phyloP scores from a whole-genome alignment of 2,888 invertebrate genomes.

The Theodoxus fluviatilis region DNA sequence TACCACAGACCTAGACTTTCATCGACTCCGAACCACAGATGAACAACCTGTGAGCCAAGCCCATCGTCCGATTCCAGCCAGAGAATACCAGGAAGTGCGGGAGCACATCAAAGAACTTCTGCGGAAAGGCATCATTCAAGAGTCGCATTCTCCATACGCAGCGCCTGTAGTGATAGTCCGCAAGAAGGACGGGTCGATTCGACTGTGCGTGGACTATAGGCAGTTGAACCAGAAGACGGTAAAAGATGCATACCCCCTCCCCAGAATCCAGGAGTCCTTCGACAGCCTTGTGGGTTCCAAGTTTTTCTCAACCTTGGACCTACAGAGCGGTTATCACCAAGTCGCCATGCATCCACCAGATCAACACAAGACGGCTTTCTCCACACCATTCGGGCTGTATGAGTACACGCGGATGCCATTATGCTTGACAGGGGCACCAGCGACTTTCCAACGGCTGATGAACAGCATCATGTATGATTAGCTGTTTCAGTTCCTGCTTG shows the following conservation, averaged over 20 bases:
- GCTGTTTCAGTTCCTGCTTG: slow-evolving; percentile 19
- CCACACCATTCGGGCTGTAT: slow-evolving; percentile 18
- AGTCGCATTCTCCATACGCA: background rate
- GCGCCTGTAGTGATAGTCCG: slow-evolving; percentile 16
- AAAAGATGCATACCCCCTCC: slow-evolving; percentile 17
- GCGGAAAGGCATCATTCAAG: background rate
- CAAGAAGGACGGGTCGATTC: slow-evolving; percentile 8
- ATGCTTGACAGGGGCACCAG: slow-evolving; percentile 12
- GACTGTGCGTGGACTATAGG: slow-evolving; percentile 7
- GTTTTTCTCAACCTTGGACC: slow-evolving; percentile 19
- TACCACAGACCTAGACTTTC: too few relatives aligned
- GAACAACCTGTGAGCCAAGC: too few relatives aligned
- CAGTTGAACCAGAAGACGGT: slow-evolving; percentile 4
- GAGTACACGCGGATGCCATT: slow-evolving; percentile 18
- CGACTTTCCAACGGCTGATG: slow-evolving; percentile 25
- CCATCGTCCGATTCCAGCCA: background rate
- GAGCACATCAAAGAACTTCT: background rate
- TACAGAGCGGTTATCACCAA: slow-evolving; percentile 26
- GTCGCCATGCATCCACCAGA: slow-evolving; percentile 22
- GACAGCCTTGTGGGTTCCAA: slow-evolving; percentile 7
- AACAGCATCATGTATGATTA: slow-evolving; percentile 23
- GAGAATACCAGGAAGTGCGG: background rate
- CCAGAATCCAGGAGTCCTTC: background rate
- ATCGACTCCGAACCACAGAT: too few relatives aligned
- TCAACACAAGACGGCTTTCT: slow-evolving; percentile 21